phyloP scores from a whole-genome alignment of 2,113 vertebrate species.

The Acrocephalus arundinaceus region DNA sequence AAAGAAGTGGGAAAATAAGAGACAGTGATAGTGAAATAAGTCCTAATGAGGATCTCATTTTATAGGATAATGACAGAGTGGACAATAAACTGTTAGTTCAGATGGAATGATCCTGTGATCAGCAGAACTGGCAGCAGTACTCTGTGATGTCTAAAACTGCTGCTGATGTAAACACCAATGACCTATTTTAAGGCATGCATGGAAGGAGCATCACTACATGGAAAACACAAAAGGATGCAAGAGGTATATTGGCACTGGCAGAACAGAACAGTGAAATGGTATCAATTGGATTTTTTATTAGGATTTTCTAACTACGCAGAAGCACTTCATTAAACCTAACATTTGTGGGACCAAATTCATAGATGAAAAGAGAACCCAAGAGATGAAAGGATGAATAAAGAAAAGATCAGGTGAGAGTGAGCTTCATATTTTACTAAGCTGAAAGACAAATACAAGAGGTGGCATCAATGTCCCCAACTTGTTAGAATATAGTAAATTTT shows the following conservation, averaged over 20 bases:
- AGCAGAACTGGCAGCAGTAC: neutral
- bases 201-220: neutral
- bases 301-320: neutral
- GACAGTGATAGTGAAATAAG: conserved; percentile 22
- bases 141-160: neutral
- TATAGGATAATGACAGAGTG: neutral
- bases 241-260: neutral
- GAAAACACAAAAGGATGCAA: neutral
- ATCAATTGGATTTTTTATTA: neutral
- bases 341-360: neutral
- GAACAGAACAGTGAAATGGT: neutral
- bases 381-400: neutral
- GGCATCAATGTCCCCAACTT: neutral
- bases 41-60: neutral
- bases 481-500: neutral
- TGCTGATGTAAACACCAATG: conserved; percentile 30
- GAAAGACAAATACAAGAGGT: neutral
- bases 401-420: neutral
- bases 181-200: conserved; percentile 21
- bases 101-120: neutral
- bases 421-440: neutral
- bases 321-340: neutral
- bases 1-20: conserved; percentile 42
- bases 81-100: neutral
- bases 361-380: neutral